Base-by-base conservation (phyloP, 2,113 vertebrate genomes). In the Garra rufa region DNA sequence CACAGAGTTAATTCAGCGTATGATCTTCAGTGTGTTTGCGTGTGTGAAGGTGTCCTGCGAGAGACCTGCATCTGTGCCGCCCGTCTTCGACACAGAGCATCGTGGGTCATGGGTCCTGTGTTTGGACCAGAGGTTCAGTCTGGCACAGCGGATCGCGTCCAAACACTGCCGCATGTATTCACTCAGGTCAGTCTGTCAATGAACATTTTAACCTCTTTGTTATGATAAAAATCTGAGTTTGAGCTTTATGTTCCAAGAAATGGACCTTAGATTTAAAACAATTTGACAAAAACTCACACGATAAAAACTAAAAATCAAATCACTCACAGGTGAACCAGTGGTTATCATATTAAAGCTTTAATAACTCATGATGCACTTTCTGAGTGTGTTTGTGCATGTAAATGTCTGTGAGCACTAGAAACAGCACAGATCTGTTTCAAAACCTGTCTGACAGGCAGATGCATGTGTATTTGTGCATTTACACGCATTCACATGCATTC, bases 141-240 rank as follows among this genome's bases (percentile, higher is more conserved):
- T 97, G 86, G 83, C 88, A 76, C 94, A 91, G 89, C 94, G 92
- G 52, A 94, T 97, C 82, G 91, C 87, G 57, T 93, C 30, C 83
- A 95, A 95, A 90, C 94, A 92, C 21, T 97, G 96, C 50, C 92
- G 95, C 6, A 92, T 97, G 41, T 97, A 97, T 85, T 96, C 96
- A 50, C 89, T 96, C 38, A 94, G 94, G 96, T 96, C 90, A 94
- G 94, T 63, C n/a, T n/a, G n/a, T n/a, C n/a, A n/a, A n/a, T n/a
- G n/a, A n/a, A n/a, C n/a, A n/a, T n/a, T n/a, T n/a, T n/a, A n/a
- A n/a, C n/a, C n/a, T n/a, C n/a, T n/a, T n/a, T n/a, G n/a, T n/a
- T n/a, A n/a, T n/a, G n/a, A n/a, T n/a, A n/a, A n/a, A n/a, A n/a
- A n/a, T n/a, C n/a, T n/a, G n/a, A n/a, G n/a, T n/a, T n/a, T n/a